Percentiles rank a stretch among this genome's conserved stretches.
Conservation (phyloP, 92 coral and sea anemone genomes). For the Phymanthus crucifer region DNA sequence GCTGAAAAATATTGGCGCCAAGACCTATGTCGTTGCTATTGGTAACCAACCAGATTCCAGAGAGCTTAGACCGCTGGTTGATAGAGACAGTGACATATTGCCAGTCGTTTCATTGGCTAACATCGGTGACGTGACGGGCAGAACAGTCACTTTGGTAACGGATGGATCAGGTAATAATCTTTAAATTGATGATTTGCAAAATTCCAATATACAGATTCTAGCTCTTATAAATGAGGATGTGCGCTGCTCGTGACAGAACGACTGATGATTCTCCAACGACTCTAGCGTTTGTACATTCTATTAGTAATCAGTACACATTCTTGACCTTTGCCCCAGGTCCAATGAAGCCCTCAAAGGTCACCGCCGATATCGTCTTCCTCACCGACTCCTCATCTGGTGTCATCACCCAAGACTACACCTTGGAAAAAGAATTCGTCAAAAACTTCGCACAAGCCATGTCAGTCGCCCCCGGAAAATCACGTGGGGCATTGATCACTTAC, state of each 20-base stretch:
- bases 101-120: conserved; percentile 28
- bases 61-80: conserved; percentile 48
- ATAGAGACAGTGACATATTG: conserved; percentile 37
- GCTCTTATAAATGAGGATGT: background rate
- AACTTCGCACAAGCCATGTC: conserved; percentile 47
- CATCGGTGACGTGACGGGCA: conserved; percentile 6
- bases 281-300: too few relatives aligned
- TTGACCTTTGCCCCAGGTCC: conserved; percentile 19
- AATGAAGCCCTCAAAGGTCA: conserved; percentile 14
- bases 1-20: conserved; percentile 49
- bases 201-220: background rate
- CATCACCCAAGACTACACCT: conserved; percentile 42
- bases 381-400: conserved; percentile 63
- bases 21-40: conserved; percentile 58
- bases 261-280: too few relatives aligned
- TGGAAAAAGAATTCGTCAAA: conserved; percentile 61
- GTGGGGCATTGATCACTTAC: conserved; percentile 61
- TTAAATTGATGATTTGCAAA: background rate
- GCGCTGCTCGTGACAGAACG: background rate
- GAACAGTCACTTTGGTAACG: conserved; percentile 19
- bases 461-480: conserved; percentile 49
- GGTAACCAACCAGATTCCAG: conserved; percentile 38
- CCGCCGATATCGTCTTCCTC: conserved; percentile 52
- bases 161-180: conserved; percentile 28
- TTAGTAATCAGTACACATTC: too few relatives aligned